A percentile compares a stretch with the other conserved stretches of the same genome.
Conservation (phyloP, 2,888 invertebrate genomes). For the Cephus pygmeus region DNA sequence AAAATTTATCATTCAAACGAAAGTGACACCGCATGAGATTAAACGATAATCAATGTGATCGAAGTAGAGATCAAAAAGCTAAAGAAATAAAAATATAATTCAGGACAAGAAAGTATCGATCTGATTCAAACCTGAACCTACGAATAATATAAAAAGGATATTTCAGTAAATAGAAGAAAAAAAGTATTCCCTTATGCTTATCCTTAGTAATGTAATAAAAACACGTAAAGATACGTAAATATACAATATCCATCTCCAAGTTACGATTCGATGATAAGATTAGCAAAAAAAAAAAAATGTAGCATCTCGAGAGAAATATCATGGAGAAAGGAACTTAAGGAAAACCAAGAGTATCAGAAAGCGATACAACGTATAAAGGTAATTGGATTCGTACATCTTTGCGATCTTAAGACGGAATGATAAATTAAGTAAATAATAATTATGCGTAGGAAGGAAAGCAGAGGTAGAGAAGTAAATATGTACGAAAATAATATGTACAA, state of each 20-base stretch:
- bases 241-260: neutral
- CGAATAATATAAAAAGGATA: neutral
- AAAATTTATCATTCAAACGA: no score
- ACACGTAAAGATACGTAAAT: neutral
- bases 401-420: neutral
- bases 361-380: neutral
- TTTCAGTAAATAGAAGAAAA: neutral
- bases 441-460: neutral
- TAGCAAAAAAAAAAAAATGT: neutral
- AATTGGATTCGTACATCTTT: neutral
- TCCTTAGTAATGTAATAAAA: neutral
- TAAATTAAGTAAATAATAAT: neutral
- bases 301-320: neutral
- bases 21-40: no score
- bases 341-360: neutral
- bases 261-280: neutral
- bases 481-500: neutral
- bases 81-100: no score
- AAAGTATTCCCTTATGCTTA: neutral
- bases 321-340: neutral
- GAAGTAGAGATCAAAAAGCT: no score
- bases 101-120: neutral
- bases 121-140: neutral
- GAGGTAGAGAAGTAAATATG: neutral
- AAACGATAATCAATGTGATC: no score